A percentile compares a stretch with the other conserved stretches of the same genome.
Conservation (phyloP, 2,888 invertebrate genomes). For the Drosophila borealis region DNA sequence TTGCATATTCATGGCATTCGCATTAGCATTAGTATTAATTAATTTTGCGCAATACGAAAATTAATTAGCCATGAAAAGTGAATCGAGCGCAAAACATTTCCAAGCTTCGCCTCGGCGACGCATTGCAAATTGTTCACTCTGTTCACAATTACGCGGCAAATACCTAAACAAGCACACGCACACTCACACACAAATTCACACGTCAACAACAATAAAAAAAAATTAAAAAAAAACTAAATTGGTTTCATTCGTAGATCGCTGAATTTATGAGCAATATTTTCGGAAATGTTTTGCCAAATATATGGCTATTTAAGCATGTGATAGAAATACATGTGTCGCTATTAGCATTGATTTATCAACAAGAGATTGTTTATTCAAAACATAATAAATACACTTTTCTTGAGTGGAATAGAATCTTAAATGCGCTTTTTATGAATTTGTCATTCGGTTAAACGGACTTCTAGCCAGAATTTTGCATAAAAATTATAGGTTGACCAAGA, state of each 20-base stretch:
- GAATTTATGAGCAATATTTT: constrained; percentile 11
- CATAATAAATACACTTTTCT: neutral
- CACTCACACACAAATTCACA: constrained; percentile 1
- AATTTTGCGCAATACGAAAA: constrained; percentile 77
- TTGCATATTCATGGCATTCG: constrained; percentile 75
- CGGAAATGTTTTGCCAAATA: constrained; percentile 23
- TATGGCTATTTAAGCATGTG: constrained; percentile 42
- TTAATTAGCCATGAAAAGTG: constrained; percentile 80
- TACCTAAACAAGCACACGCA: constrained; percentile 12
- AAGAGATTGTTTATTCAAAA: constrained; percentile 8
- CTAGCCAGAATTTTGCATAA: neutral
- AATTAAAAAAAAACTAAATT: constrained; percentile 1
- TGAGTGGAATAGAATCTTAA: neutral
- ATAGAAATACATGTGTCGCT: constrained; percentile 55
- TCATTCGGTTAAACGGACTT: constrained; percentile 19
- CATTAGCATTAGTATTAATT: constrained; percentile 70
- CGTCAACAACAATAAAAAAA: neutral
- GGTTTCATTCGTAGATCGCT: constrained; percentile 24
- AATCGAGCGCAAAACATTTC: constrained; percentile 73
- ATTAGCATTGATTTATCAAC: constrained; percentile 65
- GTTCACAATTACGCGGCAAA: constrained; percentile 45
- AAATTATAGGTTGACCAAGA: neutral
- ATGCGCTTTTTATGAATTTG: constrained; percentile 11
- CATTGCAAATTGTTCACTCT: constrained; percentile 55
- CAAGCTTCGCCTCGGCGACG: constrained; percentile 47